These are phyloP conservation scores for Corella eumyota DNA, from an alignment of 23 tunicate genomes.

Conservation along the genomic window DNA sequence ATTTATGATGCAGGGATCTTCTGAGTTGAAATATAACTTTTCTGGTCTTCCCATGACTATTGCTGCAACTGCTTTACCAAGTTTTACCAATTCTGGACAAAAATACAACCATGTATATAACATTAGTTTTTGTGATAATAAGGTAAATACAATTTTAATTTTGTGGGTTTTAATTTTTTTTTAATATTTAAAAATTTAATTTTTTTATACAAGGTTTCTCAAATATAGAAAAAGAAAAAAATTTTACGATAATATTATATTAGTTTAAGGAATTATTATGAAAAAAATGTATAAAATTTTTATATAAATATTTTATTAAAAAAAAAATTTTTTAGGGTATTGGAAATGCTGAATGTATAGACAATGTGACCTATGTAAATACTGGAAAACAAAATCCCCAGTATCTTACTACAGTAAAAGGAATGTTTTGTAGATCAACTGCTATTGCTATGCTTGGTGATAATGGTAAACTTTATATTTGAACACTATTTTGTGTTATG, in stretches of 20 bases:
- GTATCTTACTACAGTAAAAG: conserved; percentile 24
- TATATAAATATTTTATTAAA: background rate
- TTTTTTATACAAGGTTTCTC: background rate
- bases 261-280: background rate
- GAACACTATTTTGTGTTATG: too few species aligned
- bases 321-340: conserved; percentile 20
- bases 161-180: conserved; percentile 1
- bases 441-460: conserved; percentile 3
- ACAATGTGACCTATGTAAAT: conserved; percentile 32
- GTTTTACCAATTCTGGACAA: conserved; percentile 53
- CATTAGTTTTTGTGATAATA: conserved; percentile 62
- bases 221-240: background rate
- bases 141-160: conserved; percentile 23
- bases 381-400: too few species aligned
- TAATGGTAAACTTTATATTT: background rate
- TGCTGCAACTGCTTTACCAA: conserved; percentile 37
- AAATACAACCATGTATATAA: conserved; percentile 76
- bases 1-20: too few species aligned
- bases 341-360: conserved; percentile 58
- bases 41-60: conserved; percentile 14
- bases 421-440: conserved; percentile 86
- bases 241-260: background rate
- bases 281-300: background rate
- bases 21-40: conserved; percentile 59
- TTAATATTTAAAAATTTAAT: background rate